Percentiles rank a stretch among this genome's conserved stretches.
Conservation (phyloP, 2,797 vertebrate genomes). For the Artibeus jamaicensis region DNA sequence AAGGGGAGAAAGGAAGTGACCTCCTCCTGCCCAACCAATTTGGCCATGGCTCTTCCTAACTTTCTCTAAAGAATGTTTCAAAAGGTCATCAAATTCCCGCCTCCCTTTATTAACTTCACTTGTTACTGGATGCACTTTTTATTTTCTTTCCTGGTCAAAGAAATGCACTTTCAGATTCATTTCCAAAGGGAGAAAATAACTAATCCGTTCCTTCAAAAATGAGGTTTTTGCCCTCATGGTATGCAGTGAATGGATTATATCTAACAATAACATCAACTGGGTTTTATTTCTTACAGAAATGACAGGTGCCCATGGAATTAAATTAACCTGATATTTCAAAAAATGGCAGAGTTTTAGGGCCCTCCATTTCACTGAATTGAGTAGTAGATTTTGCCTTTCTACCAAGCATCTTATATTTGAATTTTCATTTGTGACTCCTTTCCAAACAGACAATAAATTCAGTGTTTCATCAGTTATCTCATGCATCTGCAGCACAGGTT, state of each 20-base stretch:
- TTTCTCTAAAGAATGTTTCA: not conserved
- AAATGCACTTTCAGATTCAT: not conserved
- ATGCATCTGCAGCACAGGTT: not conserved
- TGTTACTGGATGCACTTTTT: not conserved
- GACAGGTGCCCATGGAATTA: constrained; percentile 1
- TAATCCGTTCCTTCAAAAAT: not conserved
- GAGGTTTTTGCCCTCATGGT: not conserved
- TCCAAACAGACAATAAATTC: constrained; percentile 24
- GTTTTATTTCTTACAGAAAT: constrained; percentile 2
- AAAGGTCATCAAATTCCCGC: not conserved
- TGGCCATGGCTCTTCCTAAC: not conserved
- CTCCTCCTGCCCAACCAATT: not conserved
- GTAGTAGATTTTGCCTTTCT: constrained; percentile 12
- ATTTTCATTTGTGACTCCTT: constrained; percentile 39
- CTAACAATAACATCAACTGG: not conserved
- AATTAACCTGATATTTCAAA: constrained; percentile 44
- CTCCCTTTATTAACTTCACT: not conserved
- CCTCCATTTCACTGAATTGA: not conserved
- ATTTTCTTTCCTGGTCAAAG: not conserved
- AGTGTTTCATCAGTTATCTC: not conserved
- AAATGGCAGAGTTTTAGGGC: not conserved
- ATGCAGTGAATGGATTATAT: not conserved
- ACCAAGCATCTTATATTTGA: not conserved
- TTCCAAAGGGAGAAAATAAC: not conserved
- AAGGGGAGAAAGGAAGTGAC: not conserved